Evolutionary conservation across 2,113 vertebrate species (phyloP), one percentile per base, ranked within the genome.

Genomic region (Nanorana parkeri): DNA sequence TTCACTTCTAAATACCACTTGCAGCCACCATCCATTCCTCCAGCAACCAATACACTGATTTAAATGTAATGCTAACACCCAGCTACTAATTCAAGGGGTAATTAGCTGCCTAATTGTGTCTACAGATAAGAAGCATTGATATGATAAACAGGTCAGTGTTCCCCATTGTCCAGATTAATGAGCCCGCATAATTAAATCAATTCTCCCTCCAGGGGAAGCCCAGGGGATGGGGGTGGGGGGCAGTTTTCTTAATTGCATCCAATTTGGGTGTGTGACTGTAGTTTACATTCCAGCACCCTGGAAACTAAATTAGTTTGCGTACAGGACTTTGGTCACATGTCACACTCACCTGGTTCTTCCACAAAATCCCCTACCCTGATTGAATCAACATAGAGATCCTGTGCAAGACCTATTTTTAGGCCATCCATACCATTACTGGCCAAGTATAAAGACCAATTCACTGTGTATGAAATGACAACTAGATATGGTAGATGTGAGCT

Each of bases 41-140:
- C 80, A 28, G 47, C 47, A 54, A 20, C 78, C 68, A 56, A 36
- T 36, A 32, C 47, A 75, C 51, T 36, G 68, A 47, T 73, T 73
- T 72, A 68, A 69, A 81, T 72, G 79, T 60, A 65, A 65, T 81
- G 60, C 47, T 72, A 71, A 65, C 68, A 65, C 36, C 20, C 26
- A 66, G 60, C 58, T 74, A 69, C 3, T 58, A 54, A 81, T 81
- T 74, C 60, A 81, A 64, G 61, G 60, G 80, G 69, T 81, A 81
- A 81, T 81, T 81, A 81, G 80, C 68, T 81, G 63, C 26, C 71
- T 81, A 81, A 74, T 81, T 81, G 80, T 81, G 69, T 81, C 69
- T 75, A 75, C 51, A 72, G 80, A 81, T 81, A 74, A 81, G 69
- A 52, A 19, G 17, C 61, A 81, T 81, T 81, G 71, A 81, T 55